A percentile compares a stretch with the other conserved stretches of the same genome.
Evolutionary conservation across 2,888 invertebrate genomes (phyloP).

Genomic region (Bruchidius siliquastri): DNA sequence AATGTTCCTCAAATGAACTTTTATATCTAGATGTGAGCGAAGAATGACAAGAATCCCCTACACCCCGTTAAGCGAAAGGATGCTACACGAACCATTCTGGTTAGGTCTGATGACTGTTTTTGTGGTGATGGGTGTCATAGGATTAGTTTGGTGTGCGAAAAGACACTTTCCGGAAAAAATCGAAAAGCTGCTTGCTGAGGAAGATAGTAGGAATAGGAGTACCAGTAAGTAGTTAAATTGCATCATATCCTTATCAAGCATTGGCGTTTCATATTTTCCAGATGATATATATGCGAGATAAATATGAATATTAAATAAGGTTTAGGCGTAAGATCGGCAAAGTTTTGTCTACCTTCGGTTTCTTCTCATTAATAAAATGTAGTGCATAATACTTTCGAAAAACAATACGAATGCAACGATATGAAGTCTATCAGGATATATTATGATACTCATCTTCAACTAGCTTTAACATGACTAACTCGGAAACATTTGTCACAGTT

Average conservation of each 20-base stretch:
- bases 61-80: conserved; percentile 70
- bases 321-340: too few species aligned
- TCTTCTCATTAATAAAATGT: too few species aligned
- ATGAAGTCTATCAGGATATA: too few species aligned
- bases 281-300: too few species aligned
- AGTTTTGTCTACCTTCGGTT: too few species aligned
- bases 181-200: conserved; percentile 76
- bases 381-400: too few species aligned
- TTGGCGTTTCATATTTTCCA: not conserved
- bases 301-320: too few species aligned
- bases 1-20: not conserved
- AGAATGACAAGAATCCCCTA: conserved; percentile 65
- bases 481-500: too few species aligned
- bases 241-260: not conserved
- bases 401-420: too few species aligned
- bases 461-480: too few species aligned
- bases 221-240: conserved; percentile 29
- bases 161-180: conserved; percentile 82
- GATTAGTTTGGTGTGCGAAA: conserved; percentile 78
- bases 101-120: conserved; percentile 80
- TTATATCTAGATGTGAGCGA: conserved; percentile 57
- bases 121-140: conserved; percentile 72
- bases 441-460: too few species aligned
- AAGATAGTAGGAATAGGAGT: conserved; percentile 65
- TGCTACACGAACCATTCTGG: conserved; percentile 88